Evolutionary conservation across 2,797 vertebrate species (phyloP), one percentile per base, ranked within the genome.

Genomic region (Sternarchorhynchus goeldii): DNA sequence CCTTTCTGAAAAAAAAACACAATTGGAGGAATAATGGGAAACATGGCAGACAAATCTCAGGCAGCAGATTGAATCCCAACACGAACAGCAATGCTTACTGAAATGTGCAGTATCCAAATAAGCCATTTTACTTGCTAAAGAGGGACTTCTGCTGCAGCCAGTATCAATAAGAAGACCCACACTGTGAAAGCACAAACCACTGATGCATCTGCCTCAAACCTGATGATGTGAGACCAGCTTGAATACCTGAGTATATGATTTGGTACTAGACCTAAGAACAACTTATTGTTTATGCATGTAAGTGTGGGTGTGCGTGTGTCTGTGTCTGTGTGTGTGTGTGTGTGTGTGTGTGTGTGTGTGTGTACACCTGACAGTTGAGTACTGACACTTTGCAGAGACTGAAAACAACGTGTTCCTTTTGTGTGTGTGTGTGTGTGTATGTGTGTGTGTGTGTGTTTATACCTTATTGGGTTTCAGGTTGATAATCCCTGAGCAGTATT

Each of bases 401-500:
- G 25, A 53, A 69, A 69, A 69, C 45, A 31, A 69, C 29, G 36
- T 3, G n/a, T 16, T 16, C 65, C 39, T n/a, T 55, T 69, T 65
- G 20, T n/a, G 39, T 17, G 29, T 50, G 18, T 57, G 12, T 12
- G 53, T 50, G 25, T 25, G 25, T 25, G 25, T 25, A 1, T 25
- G 25, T 25, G 25, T 25, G 25, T 25, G 25, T 25, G 25, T 25
- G 25, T 25, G 25, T 57, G 34, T n/a, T 57, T 34, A 29, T 2
- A 41, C 20, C 67, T 55, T 25, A 25, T 25, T 25, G 25, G 25
- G 25, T 25, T 25, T 25, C 29, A 55, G 7, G 29, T 8, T 53
- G 89, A 89, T 88, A 88, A 86, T 79, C 80, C 73, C 75, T 88
- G 64, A 68, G 83, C 39, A 18, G 74, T 57, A 81, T 87, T 86